Evolutionary conservation across 2,888 invertebrate species (phyloP).

Genomic region (Bhutanitis thaidina): DNA sequence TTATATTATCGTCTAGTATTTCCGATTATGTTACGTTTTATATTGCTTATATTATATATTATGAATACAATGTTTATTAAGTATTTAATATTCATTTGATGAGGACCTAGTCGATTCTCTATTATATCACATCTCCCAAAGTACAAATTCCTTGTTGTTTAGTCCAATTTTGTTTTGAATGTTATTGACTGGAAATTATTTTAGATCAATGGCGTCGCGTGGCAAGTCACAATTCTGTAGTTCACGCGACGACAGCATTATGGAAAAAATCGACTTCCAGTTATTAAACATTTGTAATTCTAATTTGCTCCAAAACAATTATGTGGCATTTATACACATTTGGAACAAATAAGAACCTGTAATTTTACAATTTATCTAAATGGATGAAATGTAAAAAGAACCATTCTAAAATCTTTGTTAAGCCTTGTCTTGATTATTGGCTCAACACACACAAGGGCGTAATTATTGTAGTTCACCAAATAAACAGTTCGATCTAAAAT

Average conservation of each 20-base stretch:
- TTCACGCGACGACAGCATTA: slow-evolving; percentile 24
- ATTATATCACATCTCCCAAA: slow-evolving; percentile 80
- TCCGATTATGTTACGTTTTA: slow-evolving; percentile 79
- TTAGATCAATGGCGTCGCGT: slow-evolving; percentile 44
- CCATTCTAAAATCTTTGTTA: not conserved
- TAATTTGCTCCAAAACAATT: slow-evolving; percentile 21
- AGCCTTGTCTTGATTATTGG: not conserved
- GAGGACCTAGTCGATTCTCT: slow-evolving; percentile 80
- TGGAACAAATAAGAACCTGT: slow-evolving; percentile 20
- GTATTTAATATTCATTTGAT: slow-evolving; percentile 79
- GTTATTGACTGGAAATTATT: slow-evolving; percentile 78
- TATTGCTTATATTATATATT: slow-evolving; percentile 79
- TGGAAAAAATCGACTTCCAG: slow-evolving; percentile 21
- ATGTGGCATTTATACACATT: slow-evolving; percentile 15
- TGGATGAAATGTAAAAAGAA: slow-evolving; percentile 9
- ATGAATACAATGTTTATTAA: slow-evolving; percentile 77
- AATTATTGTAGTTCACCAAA: slow-evolving; percentile 29
- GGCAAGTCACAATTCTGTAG: slow-evolving; percentile 21
- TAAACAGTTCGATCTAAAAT: slow-evolving; percentile 37
- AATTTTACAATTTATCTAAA: slow-evolving; percentile 15
- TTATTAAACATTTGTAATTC: slow-evolving; percentile 19
- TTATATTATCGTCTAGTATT: slow-evolving; percentile 77
- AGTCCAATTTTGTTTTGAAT: slow-evolving; percentile 80
- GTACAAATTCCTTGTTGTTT: slow-evolving; percentile 82
- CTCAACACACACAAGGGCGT: not conserved